Evolutionary conservation across 2,888 invertebrate species (phyloP).

Genomic region (Cheilosia soror): DNA sequence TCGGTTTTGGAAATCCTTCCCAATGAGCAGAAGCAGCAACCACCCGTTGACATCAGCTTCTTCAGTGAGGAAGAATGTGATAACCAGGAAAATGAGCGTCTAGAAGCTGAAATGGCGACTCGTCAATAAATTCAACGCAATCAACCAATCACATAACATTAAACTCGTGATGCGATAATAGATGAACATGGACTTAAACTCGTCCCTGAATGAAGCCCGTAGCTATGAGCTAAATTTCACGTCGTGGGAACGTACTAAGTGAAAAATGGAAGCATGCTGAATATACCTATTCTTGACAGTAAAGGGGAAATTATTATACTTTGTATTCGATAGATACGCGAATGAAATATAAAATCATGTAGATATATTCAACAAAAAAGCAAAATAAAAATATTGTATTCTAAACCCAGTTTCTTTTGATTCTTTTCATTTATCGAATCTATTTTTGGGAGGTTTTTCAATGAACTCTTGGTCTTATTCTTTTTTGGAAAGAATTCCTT

Average conservation of each 20-base stretch:
- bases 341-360: conserved; percentile 16
- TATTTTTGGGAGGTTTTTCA: conserved; percentile 10
- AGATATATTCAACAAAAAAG: conserved; percentile 18
- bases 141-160: background rate
- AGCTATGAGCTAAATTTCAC: conserved; percentile 23
- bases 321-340: conserved; percentile 62
- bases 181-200: conserved; percentile 21
- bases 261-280: background rate
- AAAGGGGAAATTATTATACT: conserved; percentile 27
- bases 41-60: conserved; percentile 33
- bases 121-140: conserved; percentile 17
- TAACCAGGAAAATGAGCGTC: conserved; percentile 77
- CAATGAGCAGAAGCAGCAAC: conserved; percentile 37
- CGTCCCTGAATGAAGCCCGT: conserved; percentile 9
- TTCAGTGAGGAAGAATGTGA: conserved; percentile 77
- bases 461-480: conserved; percentile 12
- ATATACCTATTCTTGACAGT: conserved; percentile 23
- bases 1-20: conserved; percentile 59
- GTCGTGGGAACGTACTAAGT: conserved; percentile 46
- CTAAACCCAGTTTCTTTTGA: background rate
- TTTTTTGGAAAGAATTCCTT: conserved; percentile 3
- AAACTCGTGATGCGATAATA: conserved; percentile 10
- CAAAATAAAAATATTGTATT: conserved; percentile 5
- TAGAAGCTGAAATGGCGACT: conserved; percentile 70
- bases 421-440: background rate